Conservation (phyloP, 2,888 invertebrate species). For the Hirtodrosophila alboralis region DNA sequence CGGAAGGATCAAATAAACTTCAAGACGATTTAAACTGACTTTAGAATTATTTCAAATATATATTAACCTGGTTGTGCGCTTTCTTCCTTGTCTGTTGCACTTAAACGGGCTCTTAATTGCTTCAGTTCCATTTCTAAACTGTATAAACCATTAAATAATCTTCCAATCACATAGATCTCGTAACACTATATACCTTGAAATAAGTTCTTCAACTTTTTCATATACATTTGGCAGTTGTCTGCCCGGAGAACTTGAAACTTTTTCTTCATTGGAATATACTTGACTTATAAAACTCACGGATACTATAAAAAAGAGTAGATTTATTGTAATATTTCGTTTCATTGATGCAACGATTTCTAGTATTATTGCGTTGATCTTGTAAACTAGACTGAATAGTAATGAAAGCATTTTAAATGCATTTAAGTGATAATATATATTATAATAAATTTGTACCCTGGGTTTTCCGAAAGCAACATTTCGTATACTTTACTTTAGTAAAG, state of each 20-base stretch:
- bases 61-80: conserved; percentile 9
- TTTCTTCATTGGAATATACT: neutral
- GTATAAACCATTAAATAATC: neutral
- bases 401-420: neutral
- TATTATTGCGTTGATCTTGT: conserved; percentile 7
- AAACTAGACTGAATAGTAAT: conserved; percentile 28
- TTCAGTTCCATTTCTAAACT: conserved; percentile 44
- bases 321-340: conserved; percentile 6
- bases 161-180: too few relatives aligned
- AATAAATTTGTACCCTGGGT: conserved; percentile 12
- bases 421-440: too few relatives aligned
- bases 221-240: conserved; percentile 10
- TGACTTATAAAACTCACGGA: neutral
- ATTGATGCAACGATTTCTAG: conserved; percentile 2
- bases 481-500: too few relatives aligned
- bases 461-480: fast-evolving
- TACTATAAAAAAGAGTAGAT: conserved; percentile 6
- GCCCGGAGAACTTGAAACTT: neutral
- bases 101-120: conserved; percentile 18
- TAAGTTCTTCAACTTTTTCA: conserved; percentile 33
- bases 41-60: neutral
- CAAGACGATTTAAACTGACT: too few relatives aligned
- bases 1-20: too few relatives aligned
- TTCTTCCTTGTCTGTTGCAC: neutral
- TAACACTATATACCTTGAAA: conserved; percentile 26